Base-by-base conservation (phyloP, 2,113 vertebrate species). In the Orthonyx spaldingii region DNA sequence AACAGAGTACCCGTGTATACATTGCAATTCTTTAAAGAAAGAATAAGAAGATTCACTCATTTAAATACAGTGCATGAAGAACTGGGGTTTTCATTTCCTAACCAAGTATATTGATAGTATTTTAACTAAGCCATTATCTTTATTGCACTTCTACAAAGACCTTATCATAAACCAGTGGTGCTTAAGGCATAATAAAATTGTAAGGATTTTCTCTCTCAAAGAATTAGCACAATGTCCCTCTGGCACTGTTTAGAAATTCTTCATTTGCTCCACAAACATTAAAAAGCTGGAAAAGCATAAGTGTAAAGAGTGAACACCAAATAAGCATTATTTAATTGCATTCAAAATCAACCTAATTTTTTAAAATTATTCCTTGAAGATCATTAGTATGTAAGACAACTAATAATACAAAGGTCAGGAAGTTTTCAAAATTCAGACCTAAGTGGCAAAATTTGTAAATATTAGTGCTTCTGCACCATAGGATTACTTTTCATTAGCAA, bases 51-150 rank as follows among this genome's bases (percentile, higher is more conserved):
- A 33, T 71, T 84, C 81, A 82, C 61, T 74, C 19, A 28, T 85
- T 93, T 93, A 93, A 90, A 93, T 37, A 90, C 35, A 59, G 23
- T 46, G 28, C 44, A 53, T 78, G 39, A 56, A 85, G 90, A 57
- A 79, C 18, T 50, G 42, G 10, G 15, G 13, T 50, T 93, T 95
- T 95, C 19, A 30, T 92, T 92, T 94, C 69, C 41, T 84, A 87
- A 65, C 35, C 61, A 92, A 92, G 59, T n/a, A 69, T 93, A 93
- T 68, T 94, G 70, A 89, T 81, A 57, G 64, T 50, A 53, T 65
- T 93, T 97, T 96, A 93, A 97, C 80, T 96, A 95, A 94, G 46
- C 44, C 53, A 94, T 97, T 86, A 84, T 90, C 83, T 94, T 94
- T 92, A 92, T 28, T 93, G n/a, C 50, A 24, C 14, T 50, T 87